Percentiles rank a stretch among this genome's conserved stretches.
These are phyloP conservation scores for Chloroceryle aenea DNA, from an alignment of 2,113 vertebrate species.

Conservation along the genomic window DNA sequence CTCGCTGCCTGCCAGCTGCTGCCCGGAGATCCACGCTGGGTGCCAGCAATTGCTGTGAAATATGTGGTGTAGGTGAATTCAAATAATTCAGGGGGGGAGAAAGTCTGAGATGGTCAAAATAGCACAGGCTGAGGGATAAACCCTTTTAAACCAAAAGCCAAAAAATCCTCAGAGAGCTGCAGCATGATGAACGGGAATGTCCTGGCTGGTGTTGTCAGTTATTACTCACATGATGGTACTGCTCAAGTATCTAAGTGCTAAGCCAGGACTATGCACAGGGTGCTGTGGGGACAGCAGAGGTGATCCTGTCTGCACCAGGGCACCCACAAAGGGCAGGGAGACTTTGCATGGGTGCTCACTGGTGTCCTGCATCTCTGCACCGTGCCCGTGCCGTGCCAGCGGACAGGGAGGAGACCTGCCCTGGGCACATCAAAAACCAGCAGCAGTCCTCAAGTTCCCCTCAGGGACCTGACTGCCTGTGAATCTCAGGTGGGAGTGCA, in stretches of 20 bases:
- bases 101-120: background rate
- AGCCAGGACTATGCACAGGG: background rate
- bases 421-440: rapidly evolving
- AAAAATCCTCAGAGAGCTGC: background rate
- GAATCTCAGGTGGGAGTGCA: background rate
- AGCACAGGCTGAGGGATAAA: background rate
- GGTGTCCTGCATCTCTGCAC: background rate
- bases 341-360: rapidly evolving
- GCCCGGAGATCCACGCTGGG: background rate
- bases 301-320: background rate
- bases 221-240: rapidly evolving
- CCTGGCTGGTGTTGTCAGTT: background rate
- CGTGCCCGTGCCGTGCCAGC: rapidly evolving
- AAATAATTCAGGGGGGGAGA: background rate
- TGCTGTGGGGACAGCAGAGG: background rate
- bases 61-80: background rate
- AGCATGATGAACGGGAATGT: background rate
- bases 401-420: rapidly evolving
- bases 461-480: background rate
- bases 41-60: background rate
- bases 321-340: background rate
- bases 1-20: background rate
- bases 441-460: background rate
- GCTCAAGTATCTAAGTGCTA: background rate
- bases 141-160: background rate